phyloP scores from a whole-genome alignment of 2,113 vertebrate genomes.

The Petaurus breviceps region DNA sequence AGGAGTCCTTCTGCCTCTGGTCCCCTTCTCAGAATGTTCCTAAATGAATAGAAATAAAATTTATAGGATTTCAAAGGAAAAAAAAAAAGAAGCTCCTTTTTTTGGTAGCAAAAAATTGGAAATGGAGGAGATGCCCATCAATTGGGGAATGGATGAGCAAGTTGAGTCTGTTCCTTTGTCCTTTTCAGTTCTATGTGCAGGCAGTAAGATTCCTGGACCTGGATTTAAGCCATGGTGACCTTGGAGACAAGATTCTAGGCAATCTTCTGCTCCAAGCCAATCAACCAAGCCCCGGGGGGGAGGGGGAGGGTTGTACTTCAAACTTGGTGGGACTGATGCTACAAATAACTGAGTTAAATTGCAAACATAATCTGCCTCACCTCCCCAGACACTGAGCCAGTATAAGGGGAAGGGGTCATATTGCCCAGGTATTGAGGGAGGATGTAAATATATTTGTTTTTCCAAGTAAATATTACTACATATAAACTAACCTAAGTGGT shows the following conservation, averaged over 20 bases:
- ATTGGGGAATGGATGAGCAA: no score
- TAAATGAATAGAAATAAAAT: background rate
- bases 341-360: background rate
- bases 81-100: no score
- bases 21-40: background rate
- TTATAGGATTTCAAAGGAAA: background rate
- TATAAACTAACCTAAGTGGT: background rate
- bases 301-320: background rate
- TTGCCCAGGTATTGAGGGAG: background rate
- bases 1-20: background rate
- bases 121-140: no score
- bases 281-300: background rate
- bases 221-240: background rate
- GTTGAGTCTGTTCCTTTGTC: background rate
- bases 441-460: background rate
- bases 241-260: background rate
- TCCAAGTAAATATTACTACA: background rate
- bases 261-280: background rate
- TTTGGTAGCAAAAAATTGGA: no score
- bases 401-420: background rate
- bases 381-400: background rate
- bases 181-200: background rate
- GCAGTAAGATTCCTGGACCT: background rate
- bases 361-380: background rate
- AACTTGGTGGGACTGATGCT: background rate